These are phyloP conservation scores for Leuciscus idus DNA, from an alignment of 2,113 vertebrate genomes.

Conservation along the genomic window DNA sequence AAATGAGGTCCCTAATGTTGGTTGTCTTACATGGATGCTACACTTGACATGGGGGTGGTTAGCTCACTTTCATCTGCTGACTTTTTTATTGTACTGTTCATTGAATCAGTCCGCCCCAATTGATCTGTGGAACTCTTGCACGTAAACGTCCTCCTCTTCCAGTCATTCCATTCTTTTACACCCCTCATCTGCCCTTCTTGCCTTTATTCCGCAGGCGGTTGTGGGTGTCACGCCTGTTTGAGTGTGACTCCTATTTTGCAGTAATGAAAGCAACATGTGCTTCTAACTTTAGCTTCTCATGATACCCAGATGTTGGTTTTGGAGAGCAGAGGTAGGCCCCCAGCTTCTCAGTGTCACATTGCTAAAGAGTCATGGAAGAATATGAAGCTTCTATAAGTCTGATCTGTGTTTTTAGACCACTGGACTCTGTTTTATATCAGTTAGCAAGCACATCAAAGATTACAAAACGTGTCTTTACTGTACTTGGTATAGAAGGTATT, in stretches of 20 bases:
- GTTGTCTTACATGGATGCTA: neutral
- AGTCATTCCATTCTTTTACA: constrained; percentile 47
- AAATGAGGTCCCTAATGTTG: neutral
- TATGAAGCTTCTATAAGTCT: constrained; percentile 55
- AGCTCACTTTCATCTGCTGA: neutral
- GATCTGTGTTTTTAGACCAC: constrained; percentile 38
- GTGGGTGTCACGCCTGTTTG: constrained; percentile 63
- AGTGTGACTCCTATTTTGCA: constrained; percentile 65
- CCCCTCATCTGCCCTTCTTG: constrained; percentile 39
- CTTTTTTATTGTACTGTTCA: neutral
- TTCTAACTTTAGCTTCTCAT: constrained; percentile 70
- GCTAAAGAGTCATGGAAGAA: constrained; percentile 71
- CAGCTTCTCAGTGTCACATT: constrained; percentile 56
- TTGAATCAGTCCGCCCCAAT: neutral
- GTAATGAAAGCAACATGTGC: constrained; percentile 74
- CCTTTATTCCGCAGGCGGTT: constrained; percentile 54
- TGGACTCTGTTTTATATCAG: constrained; percentile 3
- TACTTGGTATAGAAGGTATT: neutral
- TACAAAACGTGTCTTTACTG: neutral
- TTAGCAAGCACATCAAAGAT: constrained; percentile 21
- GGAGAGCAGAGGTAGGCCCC: constrained; percentile 60
- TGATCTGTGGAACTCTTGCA: neutral
- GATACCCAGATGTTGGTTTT: constrained; percentile 71
- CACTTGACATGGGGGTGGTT: neutral
- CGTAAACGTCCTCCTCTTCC: neutral